Percentiles rank a stretch among this genome's conserved stretches.
phyloP scores from a whole-genome alignment of 2,888 invertebrate species.

The Xestia sexstrigata region DNA sequence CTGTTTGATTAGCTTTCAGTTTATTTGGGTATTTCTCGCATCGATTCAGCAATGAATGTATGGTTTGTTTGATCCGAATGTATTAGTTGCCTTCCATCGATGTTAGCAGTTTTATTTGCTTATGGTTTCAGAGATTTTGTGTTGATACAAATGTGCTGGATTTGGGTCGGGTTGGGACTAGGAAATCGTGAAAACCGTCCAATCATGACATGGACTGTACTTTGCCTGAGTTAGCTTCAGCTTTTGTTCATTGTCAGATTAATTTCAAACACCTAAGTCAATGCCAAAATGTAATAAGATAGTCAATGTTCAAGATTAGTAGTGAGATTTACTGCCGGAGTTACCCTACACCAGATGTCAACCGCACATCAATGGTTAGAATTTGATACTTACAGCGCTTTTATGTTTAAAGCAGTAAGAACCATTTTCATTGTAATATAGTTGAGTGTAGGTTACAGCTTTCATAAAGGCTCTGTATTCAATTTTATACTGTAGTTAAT shows the following conservation, averaged over 20 bases:
- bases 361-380: too few relatives aligned
- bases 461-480: not conserved
- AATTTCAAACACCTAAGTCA: not conserved
- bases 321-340: too few relatives aligned
- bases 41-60: slow-evolving; percentile 68
- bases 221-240: not conserved
- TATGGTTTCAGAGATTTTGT: slow-evolving; percentile 44
- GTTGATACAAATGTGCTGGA: slow-evolving; percentile 46
- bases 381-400: too few relatives aligned
- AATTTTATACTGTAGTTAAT: not conserved
- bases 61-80: slow-evolving; percentile 69
- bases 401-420: not conserved
- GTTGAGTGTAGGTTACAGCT: not conserved
- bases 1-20: slow-evolving; percentile 73
- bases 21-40: slow-evolving; percentile 72
- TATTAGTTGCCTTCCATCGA: slow-evolving; percentile 60
- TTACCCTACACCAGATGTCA: too few relatives aligned
- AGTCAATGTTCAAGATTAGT: too few relatives aligned
- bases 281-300: not conserved
- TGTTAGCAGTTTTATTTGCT: slow-evolving; percentile 63
- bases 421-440: not conserved
- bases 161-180: slow-evolving; percentile 19
- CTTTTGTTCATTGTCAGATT: not conserved
- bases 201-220: slow-evolving; percentile 7
- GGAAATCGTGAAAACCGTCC: not conserved